Evolutionary conservation across 2,888 invertebrate genomes (phyloP), one percentile per base, ranked within the genome.

Genomic region (Trachelus stipa): DNA sequence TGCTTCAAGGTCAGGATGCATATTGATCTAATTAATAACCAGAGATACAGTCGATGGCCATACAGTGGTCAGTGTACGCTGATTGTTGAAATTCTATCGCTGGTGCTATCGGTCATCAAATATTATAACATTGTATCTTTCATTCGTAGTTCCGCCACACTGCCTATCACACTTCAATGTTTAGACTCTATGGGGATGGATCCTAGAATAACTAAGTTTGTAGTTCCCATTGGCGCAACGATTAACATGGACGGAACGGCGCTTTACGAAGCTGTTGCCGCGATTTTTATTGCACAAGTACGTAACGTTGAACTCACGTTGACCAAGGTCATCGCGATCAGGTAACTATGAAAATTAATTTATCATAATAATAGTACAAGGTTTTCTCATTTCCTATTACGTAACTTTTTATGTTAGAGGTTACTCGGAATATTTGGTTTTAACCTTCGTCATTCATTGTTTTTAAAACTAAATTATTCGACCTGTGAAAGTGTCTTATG

Each of bases 161-260:
- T 99, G 94, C 99, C 99, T 3, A 95, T 99, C 81, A 98, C 98
- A 3, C 96, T 98, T 90, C 95, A 96, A 79, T 98, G 98, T 87
- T 94, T 99, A 88, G 99, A 99, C 91, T 95, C 96, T 81, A 97
- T 98, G 95, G 96, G 96, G 0, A 93, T 98, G 77, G 98, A 99
- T 92, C 96, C 96, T 0, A 95, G 98, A 81, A 97, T 98, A 81
- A 97, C 98, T 1, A 94, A 98, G 80, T 99, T 99, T 90, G 98
- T 99, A 6, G 96, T 99, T 88, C 99, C 99, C 33, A 97, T 99
- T 82, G 99, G 99, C 11, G 98, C 98, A 37, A 99, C 98, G 73
- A 98, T 99, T 90, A 99, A 99, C 93, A 98, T 98, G 98, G 98
- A 98, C 90, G 97, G 97, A 30, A 98, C 98, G 0, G 98, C 98